phyloP scores from a whole-genome alignment of 2,113 vertebrate species.

The Coptodon rendalli region DNA sequence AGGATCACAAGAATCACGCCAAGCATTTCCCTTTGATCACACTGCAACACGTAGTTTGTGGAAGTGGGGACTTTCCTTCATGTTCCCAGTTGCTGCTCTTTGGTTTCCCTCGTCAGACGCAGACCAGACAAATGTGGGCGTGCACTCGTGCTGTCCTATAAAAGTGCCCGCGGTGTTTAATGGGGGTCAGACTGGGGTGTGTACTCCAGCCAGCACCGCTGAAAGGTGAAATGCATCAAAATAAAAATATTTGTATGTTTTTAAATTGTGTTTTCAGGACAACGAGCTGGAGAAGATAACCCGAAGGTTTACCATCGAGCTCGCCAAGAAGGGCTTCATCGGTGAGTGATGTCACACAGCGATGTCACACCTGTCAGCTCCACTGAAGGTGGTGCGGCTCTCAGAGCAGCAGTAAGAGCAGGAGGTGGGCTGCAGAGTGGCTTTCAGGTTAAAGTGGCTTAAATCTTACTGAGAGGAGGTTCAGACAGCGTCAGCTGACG shows the following conservation, averaged over 20 bases:
- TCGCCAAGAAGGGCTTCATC: constrained; percentile 98
- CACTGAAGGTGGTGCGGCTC: background rate
- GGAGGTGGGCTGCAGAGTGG: background rate
- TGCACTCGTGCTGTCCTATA: background rate
- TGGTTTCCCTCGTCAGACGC: background rate
- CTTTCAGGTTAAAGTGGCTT: background rate
- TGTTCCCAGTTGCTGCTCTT: background rate
- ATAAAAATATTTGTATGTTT: background rate
- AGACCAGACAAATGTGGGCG: background rate
- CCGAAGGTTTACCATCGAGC: constrained; percentile 92
- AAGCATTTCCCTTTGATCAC: background rate
- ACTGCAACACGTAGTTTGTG: background rate
- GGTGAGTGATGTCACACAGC: constrained; percentile 64
- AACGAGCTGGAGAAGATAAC: constrained; percentile 97
- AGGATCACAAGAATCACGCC: background rate
- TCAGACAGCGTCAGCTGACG: background rate
- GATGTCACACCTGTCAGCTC: background rate
- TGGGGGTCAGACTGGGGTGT: background rate
- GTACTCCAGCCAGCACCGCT: background rate
- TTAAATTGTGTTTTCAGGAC: constrained; percentile 71
- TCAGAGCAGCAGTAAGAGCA: background rate
- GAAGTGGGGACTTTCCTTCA: background rate
- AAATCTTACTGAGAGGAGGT: background rate
- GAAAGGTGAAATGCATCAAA: background rate
- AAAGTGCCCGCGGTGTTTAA: background rate